These are phyloP conservation scores for Machimus atricapillus DNA, from an alignment of 2,888 invertebrate genomes.

Conservation along the genomic window DNA sequence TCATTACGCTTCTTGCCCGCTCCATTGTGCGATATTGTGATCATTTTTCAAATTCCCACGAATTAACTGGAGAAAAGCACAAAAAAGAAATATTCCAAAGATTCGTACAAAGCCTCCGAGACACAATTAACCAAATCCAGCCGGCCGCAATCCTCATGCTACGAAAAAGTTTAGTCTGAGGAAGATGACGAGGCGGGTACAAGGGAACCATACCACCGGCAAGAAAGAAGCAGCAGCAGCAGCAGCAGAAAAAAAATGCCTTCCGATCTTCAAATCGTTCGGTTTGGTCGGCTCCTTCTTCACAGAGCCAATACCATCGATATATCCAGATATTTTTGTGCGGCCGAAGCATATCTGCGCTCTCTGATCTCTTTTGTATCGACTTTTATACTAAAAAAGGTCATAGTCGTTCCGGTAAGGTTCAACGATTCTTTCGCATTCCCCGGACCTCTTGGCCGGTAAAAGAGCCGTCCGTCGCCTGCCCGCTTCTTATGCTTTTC, in stretches of 20 bases:
- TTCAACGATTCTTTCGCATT: slow-evolving; percentile 28
- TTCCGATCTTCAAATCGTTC: slow-evolving; percentile 4
- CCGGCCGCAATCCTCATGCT: background rate
- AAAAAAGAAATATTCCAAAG: slow-evolving; percentile 1
- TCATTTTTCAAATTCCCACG: slow-evolving; percentile 27
- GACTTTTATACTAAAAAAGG: slow-evolving; percentile 32
- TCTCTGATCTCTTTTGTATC: slow-evolving; percentile 29
- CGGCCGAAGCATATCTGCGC: slow-evolving; percentile 12
- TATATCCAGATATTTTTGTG: background rate
- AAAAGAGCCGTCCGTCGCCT: background rate
- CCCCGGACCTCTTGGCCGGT: background rate
- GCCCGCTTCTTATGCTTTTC: background rate
- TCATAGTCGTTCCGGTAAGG: slow-evolving; percentile 41
- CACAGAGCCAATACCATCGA: background rate
- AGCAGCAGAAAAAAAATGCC: background rate
- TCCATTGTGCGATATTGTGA: background rate
- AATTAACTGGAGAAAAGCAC: background rate
- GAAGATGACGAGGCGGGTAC: background rate
- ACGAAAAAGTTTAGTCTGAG: background rate
- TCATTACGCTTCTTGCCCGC: background rate
- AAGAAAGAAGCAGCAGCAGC: background rate
- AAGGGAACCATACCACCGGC: background rate
- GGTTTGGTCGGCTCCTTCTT: background rate
- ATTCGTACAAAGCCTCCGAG: slow-evolving; percentile 18
- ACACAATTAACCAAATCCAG: slow-evolving; percentile 21